These are phyloP conservation scores for Dicrurus megarhynchus DNA, from an alignment of 2,113 vertebrate species.

Conservation along the genomic window DNA sequence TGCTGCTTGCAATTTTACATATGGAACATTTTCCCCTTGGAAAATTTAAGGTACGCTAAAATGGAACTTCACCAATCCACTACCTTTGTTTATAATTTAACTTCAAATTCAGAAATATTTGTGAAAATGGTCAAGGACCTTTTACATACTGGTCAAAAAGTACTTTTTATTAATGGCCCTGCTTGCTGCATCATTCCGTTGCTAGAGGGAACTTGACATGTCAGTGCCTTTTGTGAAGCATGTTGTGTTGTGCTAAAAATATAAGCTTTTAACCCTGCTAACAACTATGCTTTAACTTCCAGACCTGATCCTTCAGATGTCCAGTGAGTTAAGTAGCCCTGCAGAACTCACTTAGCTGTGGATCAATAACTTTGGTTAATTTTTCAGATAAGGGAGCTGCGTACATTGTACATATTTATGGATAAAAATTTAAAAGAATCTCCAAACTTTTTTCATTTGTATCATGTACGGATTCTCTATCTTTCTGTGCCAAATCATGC, in stretches of 20 bases:
- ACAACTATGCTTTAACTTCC: background rate
- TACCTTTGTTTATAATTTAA: background rate
- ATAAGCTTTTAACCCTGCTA: background rate
- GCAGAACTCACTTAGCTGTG: background rate
- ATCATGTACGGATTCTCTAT: background rate
- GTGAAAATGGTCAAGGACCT: background rate
- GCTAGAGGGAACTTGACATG: background rate
- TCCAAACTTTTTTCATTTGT: background rate
- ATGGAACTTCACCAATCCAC: background rate
- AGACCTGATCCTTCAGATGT: background rate
- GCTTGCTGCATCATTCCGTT: background rate
- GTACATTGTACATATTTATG: background rate
- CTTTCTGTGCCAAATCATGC: background rate
- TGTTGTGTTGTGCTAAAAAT: background rate
- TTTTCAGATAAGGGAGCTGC: background rate
- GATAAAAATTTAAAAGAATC: background rate
- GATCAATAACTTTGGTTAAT: background rate
- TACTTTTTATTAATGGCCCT: background rate
- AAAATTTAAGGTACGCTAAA: background rate
- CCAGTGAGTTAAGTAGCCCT: background rate
- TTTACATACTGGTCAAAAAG: background rate
- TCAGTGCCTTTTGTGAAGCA: background rate
- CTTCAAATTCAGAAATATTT: background rate
- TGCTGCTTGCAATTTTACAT: background rate
- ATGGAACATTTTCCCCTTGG: background rate